These are phyloP conservation scores for Brachyalestes nurse DNA, from an alignment of 2,797 vertebrate genomes.

Conservation along the genomic window DNA sequence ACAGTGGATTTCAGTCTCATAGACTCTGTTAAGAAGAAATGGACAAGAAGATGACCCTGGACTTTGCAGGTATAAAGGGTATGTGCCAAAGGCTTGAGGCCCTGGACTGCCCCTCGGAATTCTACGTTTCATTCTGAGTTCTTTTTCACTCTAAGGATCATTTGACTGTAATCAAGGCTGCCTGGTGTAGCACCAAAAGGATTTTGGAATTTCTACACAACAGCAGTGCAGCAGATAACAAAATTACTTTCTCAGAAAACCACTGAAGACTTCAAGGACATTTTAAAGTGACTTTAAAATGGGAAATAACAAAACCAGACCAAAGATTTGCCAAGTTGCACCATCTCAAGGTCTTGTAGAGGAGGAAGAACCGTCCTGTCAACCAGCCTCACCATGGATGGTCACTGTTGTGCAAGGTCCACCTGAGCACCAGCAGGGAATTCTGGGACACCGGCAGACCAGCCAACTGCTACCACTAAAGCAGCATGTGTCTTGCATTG, in stretches of 20 bases:
- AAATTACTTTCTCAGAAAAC: not conserved
- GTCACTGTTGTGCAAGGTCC: slow-evolving; percentile 53
- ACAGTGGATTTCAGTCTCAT: not conserved
- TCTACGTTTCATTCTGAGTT: not conserved
- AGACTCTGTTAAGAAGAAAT: not conserved
- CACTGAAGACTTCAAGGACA: not conserved
- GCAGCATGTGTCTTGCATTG: slow-evolving; percentile 56
- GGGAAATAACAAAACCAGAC: slow-evolving; percentile 82
- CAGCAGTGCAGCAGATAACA: not conserved
- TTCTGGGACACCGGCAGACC: slow-evolving; percentile 51
- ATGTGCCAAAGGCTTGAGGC: slow-evolving; percentile 1
- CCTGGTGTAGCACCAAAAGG: not conserved
- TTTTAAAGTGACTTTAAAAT: slow-evolving; percentile 55
- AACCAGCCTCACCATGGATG: slow-evolving; percentile 60
- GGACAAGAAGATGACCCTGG: slow-evolving; percentile 13
- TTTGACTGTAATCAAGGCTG: slow-evolving; percentile 11
- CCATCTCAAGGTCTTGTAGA: slow-evolving; percentile 68
- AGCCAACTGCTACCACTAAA: slow-evolving; percentile 64
- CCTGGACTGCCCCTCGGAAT: slow-evolving; percentile 19
- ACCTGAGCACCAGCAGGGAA: slow-evolving; percentile 51
- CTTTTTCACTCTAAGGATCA: not conserved
- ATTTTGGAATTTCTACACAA: not conserved
- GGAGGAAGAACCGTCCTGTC: slow-evolving; percentile 25
- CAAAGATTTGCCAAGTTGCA: slow-evolving; percentile 78
- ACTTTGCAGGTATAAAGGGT: not conserved